Conservation (phyloP, 2,888 invertebrate genomes). For the Drosophila lacicola region DNA sequence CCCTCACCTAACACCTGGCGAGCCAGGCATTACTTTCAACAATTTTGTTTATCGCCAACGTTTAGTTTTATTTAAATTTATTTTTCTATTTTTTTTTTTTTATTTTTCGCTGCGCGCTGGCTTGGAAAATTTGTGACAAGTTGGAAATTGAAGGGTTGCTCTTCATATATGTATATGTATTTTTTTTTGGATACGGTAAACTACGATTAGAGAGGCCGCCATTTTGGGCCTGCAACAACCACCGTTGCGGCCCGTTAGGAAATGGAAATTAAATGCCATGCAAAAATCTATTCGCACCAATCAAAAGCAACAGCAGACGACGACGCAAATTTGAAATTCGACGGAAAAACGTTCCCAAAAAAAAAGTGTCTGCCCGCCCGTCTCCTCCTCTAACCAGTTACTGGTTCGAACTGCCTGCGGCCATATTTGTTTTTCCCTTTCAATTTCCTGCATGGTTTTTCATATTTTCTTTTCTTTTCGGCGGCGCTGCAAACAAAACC, state of each 20-base stretch:
- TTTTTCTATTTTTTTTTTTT: not conserved
- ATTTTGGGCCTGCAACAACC: constrained; percentile 57
- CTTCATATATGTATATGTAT: not conserved
- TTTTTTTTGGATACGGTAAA: constrained; percentile 28
- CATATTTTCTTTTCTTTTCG: constrained; percentile 29
- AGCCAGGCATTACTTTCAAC: not conserved
- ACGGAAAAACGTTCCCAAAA: constrained; percentile 30
- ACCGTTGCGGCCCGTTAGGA: constrained; percentile 38
- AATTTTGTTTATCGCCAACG: constrained; percentile 44
- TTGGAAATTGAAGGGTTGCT: constrained; percentile 63
- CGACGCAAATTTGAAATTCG: constrained; percentile 18
- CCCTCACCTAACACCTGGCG: not conserved
- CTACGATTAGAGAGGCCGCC: constrained; percentile 57
- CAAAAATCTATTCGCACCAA: constrained; percentile 70
- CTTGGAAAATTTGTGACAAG: constrained; percentile 72
- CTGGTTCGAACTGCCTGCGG: constrained; percentile 40
- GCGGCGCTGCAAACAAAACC: constrained; percentile 22
- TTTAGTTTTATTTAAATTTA: constrained; percentile 48
- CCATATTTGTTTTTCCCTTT: constrained; percentile 77
- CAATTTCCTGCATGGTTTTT: constrained; percentile 79
- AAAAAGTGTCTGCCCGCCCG: constrained; percentile 34
- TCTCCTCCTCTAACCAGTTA: not conserved
- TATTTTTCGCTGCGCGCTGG: constrained; percentile 58
- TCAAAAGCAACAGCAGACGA: constrained; percentile 50
- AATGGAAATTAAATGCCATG: constrained; percentile 65